Conservation (phyloP, 2,888 invertebrate genomes). For the Eupithecia dodoneata region DNA sequence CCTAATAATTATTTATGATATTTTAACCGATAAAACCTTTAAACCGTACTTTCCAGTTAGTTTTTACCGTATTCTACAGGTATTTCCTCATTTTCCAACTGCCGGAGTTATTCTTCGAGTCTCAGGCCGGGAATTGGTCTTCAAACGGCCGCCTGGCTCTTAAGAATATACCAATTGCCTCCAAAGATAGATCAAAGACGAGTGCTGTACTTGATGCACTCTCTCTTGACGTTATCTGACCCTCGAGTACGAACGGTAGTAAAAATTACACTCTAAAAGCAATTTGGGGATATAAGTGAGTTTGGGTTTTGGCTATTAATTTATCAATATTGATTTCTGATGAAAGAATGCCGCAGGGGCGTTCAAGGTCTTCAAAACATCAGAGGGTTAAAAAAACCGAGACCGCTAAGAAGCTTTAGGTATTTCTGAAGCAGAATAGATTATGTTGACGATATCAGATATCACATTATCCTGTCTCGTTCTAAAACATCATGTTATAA, state of each 20-base stretch:
- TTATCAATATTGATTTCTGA: conserved; percentile 78
- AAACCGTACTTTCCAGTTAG: not conserved
- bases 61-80: not conserved
- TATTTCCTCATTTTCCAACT: not conserved
- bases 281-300: conserved; percentile 67
- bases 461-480: not conserved
- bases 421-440: not conserved
- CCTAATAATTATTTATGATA: conserved; percentile 3
- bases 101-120: not conserved
- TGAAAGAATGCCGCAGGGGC: conserved; percentile 71
- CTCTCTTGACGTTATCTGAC: conserved; percentile 75
- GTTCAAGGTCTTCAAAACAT: conserved; percentile 57
- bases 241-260: conserved; percentile 79
- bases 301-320: conserved; percentile 69
- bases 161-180: conserved; percentile 12
- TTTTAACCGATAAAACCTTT: conserved; percentile 25
- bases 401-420: not conserved
- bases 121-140: not conserved
- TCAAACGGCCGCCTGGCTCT: conserved; percentile 29
- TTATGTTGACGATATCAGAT: not conserved
- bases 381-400: not conserved
- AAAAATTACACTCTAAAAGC: conserved; percentile 77
- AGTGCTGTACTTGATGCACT: conserved; percentile 70
- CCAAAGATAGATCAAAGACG: conserved; percentile 68
- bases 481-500: not conserved